Conservation (phyloP, 2,113 vertebrate species). For the Oryzias woworae region DNA sequence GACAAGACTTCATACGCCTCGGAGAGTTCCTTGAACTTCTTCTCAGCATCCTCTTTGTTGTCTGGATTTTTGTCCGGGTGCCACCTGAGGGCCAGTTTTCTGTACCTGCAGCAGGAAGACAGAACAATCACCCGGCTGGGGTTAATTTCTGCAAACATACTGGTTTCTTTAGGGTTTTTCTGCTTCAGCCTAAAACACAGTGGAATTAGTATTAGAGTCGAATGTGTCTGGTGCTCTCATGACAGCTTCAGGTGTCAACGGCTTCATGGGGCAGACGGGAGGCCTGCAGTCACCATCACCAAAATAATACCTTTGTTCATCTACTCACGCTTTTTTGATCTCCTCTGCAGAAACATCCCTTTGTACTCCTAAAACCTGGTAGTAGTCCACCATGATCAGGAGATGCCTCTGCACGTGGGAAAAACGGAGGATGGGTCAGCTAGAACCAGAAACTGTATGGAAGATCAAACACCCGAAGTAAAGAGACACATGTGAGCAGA, state of each 20-base stretch:
- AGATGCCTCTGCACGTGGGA: conserved; percentile 37
- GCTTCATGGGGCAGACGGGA: too few relatives aligned
- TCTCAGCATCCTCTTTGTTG: conserved; percentile 92
- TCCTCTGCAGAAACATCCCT: conserved; percentile 88
- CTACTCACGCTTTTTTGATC: conserved; percentile 95
- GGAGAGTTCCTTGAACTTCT: conserved; percentile 92
- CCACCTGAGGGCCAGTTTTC: conserved; percentile 82
- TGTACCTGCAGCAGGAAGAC: conserved; percentile 77
- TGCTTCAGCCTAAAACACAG: too few relatives aligned
- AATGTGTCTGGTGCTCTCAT: too few relatives aligned
- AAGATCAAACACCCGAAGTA: too few relatives aligned
- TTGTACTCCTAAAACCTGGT: conserved; percentile 90
- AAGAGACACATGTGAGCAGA: too few relatives aligned
- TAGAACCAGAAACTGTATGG: too few relatives aligned
- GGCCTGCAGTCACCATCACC: too few relatives aligned
- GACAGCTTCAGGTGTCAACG: too few relatives aligned
- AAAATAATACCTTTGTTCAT: too few relatives aligned
- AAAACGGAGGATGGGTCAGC: not conserved
- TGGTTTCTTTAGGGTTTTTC: too few relatives aligned
- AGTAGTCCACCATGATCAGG: conserved; percentile 93
- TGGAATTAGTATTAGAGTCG: too few relatives aligned
- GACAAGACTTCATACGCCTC: conserved; percentile 96
- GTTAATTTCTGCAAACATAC: too few relatives aligned
- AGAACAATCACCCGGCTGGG: not conserved
- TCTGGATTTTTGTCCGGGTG: conserved; percentile 84